Evolutionary conservation across 2,888 invertebrate genomes (phyloP).

Genomic region (Agrochola circellaris): DNA sequence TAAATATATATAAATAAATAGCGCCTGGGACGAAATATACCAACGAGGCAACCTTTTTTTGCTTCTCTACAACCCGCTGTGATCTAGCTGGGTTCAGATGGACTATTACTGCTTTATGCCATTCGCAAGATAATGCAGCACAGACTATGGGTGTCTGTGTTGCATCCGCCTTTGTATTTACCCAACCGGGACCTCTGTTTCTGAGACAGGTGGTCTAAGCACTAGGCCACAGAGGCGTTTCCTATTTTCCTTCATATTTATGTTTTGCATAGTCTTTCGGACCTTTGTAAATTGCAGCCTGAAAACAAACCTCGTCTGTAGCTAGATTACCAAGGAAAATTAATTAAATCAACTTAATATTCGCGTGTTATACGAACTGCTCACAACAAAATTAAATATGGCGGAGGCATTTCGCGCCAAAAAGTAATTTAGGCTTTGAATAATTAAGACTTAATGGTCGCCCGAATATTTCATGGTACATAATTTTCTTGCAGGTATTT

Average conservation of each 20-base stretch:
- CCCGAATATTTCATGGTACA: conserved; percentile 49
- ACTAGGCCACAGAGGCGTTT: background rate
- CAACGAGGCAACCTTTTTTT: no score
- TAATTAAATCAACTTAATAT: conserved; percentile 59
- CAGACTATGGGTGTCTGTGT: no score
- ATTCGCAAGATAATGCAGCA: no score
- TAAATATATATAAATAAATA: no score
- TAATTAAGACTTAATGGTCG: conserved; percentile 66
- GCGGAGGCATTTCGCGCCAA: conserved; percentile 58
- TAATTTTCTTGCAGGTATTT: conserved; percentile 53
- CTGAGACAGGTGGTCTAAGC: no score
- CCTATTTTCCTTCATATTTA: background rate
- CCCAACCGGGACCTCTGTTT: no score
- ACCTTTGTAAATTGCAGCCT: background rate
- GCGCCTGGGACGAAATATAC: no score
- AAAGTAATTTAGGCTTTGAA: conserved; percentile 66
- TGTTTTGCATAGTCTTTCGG: background rate
- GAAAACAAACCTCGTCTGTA: conserved; percentile 21
- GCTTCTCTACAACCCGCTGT: no score
- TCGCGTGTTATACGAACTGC: conserved; percentile 47
- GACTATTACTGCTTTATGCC: no score
- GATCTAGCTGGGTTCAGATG: no score
- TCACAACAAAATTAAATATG: conserved; percentile 64
- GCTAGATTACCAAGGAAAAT: conserved; percentile 38
- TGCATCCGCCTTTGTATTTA: no score